Conservation (phyloP, 2,797 vertebrate species). For the Gobio occitaniae region DNA sequence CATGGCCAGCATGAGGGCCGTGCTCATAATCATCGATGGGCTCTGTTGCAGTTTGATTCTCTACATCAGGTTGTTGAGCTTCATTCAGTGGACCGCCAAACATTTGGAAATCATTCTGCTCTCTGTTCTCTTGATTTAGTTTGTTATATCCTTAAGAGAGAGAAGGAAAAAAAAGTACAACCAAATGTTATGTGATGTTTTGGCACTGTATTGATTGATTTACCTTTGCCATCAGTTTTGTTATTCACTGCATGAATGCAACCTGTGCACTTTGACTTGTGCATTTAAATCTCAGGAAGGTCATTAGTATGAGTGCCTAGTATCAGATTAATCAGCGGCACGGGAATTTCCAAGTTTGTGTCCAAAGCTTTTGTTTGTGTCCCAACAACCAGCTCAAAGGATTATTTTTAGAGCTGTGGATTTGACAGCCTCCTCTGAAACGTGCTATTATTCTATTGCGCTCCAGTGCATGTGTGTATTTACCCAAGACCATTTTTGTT, state of each 20-base stretch:
- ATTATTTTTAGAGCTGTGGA: slow-evolving; percentile 62
- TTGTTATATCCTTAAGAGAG: slow-evolving; percentile 38
- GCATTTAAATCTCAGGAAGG: slow-evolving; percentile 45
- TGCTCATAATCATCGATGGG: slow-evolving; percentile 8
- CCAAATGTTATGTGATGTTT: neutral
- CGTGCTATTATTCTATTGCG: slow-evolving; percentile 24
- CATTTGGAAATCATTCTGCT: slow-evolving; percentile 61
- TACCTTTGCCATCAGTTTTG: neutral
- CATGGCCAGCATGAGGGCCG: slow-evolving; percentile 13
- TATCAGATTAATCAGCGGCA: slow-evolving; percentile 38
- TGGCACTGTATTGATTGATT: neutral
- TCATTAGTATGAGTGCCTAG: slow-evolving; percentile 64
- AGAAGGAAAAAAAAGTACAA: neutral
- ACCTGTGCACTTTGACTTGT: neutral
- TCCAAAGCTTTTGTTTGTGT: slow-evolving; percentile 62
- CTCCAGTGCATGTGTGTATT: slow-evolving; percentile 38
- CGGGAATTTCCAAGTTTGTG: slow-evolving; percentile 62
- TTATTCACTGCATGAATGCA: neutral
- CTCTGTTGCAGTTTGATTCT: slow-evolving; percentile 44
- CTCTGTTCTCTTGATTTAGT: slow-evolving; percentile 20
- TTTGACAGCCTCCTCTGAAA: slow-evolving; percentile 31
- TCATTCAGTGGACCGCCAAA: slow-evolving; percentile 33
- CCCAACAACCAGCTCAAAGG: slow-evolving; percentile 51
- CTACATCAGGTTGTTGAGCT: slow-evolving; percentile 7
- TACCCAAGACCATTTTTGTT: slow-evolving; percentile 38